Percentiles rank a stretch among this genome's conserved stretches.
Evolutionary conservation across 2,797 vertebrate species (phyloP).

Genomic region (Poeciliopsis turneri): DNA sequence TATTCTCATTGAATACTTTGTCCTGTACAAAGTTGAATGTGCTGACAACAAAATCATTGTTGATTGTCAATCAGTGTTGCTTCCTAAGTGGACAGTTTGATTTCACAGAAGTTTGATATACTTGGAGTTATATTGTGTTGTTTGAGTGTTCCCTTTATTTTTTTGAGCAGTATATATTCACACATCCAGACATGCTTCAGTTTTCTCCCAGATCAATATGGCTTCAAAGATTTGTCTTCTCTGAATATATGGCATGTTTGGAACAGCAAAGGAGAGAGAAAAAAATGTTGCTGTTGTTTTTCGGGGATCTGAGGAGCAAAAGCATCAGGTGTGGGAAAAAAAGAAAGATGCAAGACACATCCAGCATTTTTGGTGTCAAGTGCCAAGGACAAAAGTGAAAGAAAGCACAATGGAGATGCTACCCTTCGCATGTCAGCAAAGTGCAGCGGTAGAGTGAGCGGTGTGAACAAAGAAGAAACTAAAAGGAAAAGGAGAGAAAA

Average conservation of each 20-base stretch:
- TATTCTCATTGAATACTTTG: too few species aligned
- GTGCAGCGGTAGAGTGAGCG: slow-evolving; percentile 45
- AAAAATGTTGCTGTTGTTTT: slow-evolving; percentile 41
- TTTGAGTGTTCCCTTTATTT: too few species aligned
- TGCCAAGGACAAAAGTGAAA: slow-evolving; percentile 52
- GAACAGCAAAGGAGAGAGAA: slow-evolving; percentile 43
- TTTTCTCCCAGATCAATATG: slow-evolving; percentile 45
- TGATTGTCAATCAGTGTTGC: too few species aligned
- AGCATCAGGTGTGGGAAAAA: slow-evolving; percentile 17
- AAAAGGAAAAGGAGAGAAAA: slow-evolving; percentile 31
- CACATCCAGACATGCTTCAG: slow-evolving; percentile 43
- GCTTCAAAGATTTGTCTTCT: slow-evolving; percentile 51
- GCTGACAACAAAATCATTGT: too few species aligned
- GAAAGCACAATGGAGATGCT: slow-evolving; percentile 36
- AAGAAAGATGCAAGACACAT: slow-evolving; percentile 42
- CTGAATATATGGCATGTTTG: slow-evolving; percentile 48
- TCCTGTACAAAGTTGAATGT: too few species aligned
- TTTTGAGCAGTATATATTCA: slow-evolving; percentile 10
- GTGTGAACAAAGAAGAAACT: slow-evolving; percentile 41
- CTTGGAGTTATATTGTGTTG: too few species aligned
- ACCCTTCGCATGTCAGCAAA: slow-evolving; percentile 49
- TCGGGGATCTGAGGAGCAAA: slow-evolving; percentile 58
- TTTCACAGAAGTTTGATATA: too few species aligned
- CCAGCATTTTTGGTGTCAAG: slow-evolving; percentile 56
- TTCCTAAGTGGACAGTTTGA: too few species aligned